Base-by-base conservation (phyloP, 2,797 vertebrate genomes). In the Eupleurogrammus muticus region DNA sequence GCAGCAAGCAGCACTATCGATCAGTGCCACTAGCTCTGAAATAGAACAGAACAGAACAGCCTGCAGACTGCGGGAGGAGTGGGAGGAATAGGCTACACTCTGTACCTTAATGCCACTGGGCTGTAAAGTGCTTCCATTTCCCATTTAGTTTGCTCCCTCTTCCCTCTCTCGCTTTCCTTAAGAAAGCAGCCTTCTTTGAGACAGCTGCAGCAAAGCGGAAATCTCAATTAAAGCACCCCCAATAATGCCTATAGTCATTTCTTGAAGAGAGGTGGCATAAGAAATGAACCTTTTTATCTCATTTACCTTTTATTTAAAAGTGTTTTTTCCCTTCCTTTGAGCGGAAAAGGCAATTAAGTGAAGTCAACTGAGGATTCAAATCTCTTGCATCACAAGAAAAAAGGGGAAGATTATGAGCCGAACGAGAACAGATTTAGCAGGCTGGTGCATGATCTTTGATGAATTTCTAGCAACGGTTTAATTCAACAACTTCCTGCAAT, bases 261-360 rank as follows among this genome's bases (percentile, higher is more conserved):
- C 87, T 87, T 87, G 78, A 75, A 89, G 90, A 89, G 87, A 93
- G 89, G 88, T 88, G 88, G 90, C 84, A 93, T 83, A 89, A 89
- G 84, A 93, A 94, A 93, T 93, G 71, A 93, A 91, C 85, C 91
- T 89, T 92, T 91, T 94, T 91, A 92, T 92, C 90, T 90, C 82
- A 93, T 94, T 94, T 94, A 94, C 92, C 92, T 94, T 94, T 94
- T 93, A 94, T 93, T 94, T 94, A 92, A 93, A 89, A 92, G 89
- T 89, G 86, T 66, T 34, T 70, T 63, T 67, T 24, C 83, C 65
- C 91, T 90, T 89, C 87, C 85, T 92, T 93, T 92, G 90, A 94
- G 90, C 90, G 81, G 90, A 94, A 94, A n/a, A 94, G 90, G 92
- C 93, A 95, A 94, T 95, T 94, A 95, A 93, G 89, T 91, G 92